Percentiles rank a stretch among this genome's conserved stretches.
phyloP scores from a whole-genome alignment of 1,140 invertebrate species.

The Drosophila lacteicornis region DNA sequence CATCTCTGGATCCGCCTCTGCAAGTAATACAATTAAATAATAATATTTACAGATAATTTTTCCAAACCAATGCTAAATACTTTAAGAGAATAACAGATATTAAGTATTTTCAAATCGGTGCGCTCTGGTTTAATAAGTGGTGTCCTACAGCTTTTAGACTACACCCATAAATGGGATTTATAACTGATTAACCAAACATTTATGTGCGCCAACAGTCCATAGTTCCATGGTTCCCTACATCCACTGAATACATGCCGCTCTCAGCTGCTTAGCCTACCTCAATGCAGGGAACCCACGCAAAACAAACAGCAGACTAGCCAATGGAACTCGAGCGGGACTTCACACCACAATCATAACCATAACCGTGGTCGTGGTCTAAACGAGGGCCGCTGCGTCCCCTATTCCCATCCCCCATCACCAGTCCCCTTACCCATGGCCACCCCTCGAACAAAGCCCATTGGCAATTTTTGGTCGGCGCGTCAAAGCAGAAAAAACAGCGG shows the following conservation, averaged over 20 bases:
- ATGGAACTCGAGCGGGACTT: constrained; percentile 66
- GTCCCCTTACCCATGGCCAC: neutral
- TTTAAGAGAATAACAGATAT: neutral
- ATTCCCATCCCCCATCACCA: neutral
- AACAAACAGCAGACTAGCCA: constrained; percentile 75
- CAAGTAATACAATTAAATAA: too few species aligned
- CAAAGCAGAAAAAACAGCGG: constrained; percentile 80
- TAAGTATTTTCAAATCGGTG: neutral
- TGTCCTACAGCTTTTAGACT: constrained; percentile 30
- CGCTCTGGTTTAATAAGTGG: neutral
- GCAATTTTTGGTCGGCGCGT: constrained; percentile 76
- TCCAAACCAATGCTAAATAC: neutral
- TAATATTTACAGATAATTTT: neutral
- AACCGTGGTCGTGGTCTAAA: constrained; percentile 53
- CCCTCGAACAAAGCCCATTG: constrained; percentile 59
- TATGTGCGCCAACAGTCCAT: constrained; percentile 30
- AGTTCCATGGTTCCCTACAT: neutral
- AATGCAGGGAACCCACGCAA: constrained; percentile 49
- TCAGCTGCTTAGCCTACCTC: constrained; percentile 75
- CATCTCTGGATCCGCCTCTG: too few species aligned
- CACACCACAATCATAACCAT: constrained; percentile 75
- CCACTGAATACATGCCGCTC: constrained; percentile 34
- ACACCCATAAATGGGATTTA: constrained; percentile 46
- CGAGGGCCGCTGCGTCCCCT: constrained; percentile 24
- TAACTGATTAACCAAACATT: constrained; percentile 57